A percentile compares a stretch with the other conserved stretches of the same genome.
Conservation (phyloP, 2,888 invertebrate genomes). For the Lordiphosa andalusiaca region DNA sequence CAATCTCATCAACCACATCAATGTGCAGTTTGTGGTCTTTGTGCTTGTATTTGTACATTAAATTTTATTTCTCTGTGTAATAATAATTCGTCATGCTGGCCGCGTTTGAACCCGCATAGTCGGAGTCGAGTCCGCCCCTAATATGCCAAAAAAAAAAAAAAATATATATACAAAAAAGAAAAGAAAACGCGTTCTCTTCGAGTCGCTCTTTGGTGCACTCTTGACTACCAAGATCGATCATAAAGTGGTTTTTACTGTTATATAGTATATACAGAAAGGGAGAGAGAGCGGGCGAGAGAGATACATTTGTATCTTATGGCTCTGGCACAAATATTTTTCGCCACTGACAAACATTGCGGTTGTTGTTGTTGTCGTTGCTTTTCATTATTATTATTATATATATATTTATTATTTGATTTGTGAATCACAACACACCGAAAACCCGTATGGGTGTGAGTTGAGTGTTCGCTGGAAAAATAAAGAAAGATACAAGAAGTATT, state of each 20-base stretch:
- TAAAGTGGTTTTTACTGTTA: slow-evolving; percentile 69
- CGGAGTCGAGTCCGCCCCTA: slow-evolving; percentile 57
- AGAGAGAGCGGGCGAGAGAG: slow-evolving; percentile 19
- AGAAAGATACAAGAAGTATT: slow-evolving; percentile 43
- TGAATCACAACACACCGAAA: slow-evolving; percentile 58
- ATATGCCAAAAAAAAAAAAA: slow-evolving; percentile 47
- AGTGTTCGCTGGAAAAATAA: slow-evolving; percentile 55
- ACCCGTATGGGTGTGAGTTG: slow-evolving; percentile 22
- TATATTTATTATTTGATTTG: slow-evolving; percentile 59
- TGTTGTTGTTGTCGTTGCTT: slow-evolving; percentile 24
- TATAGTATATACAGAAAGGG: slow-evolving; percentile 42
- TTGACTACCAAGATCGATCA: slow-evolving; percentile 45
- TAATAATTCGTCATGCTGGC: slow-evolving; percentile 74
- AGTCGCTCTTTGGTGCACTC: slow-evolving; percentile 15
- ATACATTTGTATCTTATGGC: slow-evolving; percentile 57
- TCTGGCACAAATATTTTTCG: slow-evolving; percentile 71
- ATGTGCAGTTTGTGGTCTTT: slow-evolving; percentile 53
- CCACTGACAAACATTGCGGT: slow-evolving; percentile 44
- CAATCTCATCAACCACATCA: slow-evolving; percentile 35
- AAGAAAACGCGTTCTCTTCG: slow-evolving; percentile 34
- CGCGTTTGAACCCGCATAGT: slow-evolving; percentile 71
- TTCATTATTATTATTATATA: slow-evolving; percentile 50
- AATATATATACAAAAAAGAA: too few species aligned
- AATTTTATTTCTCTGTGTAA: slow-evolving; percentile 61
- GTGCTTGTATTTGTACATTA: slow-evolving; percentile 33